Evolutionary conservation across 2,113 vertebrate species (phyloP).

Genomic region (Plecturocebus donacophilus): DNA sequence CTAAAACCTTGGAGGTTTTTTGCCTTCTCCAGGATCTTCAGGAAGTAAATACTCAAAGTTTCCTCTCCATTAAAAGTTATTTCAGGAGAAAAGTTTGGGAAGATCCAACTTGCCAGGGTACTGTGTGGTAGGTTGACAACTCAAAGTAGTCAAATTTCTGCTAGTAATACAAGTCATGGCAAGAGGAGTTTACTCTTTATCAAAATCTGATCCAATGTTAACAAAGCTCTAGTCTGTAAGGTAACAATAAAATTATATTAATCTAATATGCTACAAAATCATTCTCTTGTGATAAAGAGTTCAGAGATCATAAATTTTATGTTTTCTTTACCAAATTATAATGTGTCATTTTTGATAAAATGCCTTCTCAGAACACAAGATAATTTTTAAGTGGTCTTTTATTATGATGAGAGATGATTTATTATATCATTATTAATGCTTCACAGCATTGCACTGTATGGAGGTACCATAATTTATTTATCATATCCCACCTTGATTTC

Average conservation of each 20-base stretch:
- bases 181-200: background rate
- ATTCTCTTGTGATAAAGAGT: background rate
- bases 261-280: background rate
- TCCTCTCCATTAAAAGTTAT: constrained; percentile 18
- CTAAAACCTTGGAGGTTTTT: background rate
- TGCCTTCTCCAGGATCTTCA: background rate
- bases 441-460: background rate
- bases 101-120: background rate
- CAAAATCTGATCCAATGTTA: background rate
- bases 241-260: background rate
- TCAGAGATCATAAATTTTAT: constrained; percentile 24
- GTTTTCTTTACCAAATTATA: constrained; percentile 19
- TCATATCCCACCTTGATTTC: background rate
- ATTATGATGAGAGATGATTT: background rate
- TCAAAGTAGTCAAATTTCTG: background rate
- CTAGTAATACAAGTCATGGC: background rate
- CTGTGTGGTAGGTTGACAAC: background rate
- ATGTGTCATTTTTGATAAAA: background rate
- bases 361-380: background rate
- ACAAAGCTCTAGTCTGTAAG: background rate
- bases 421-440: background rate
- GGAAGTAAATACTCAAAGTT: background rate
- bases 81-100: background rate
- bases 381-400: constrained; percentile 22
- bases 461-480: background rate